Conservation (phyloP, 2,797 vertebrate genomes). For the Protosalanx chinensis region DNA sequence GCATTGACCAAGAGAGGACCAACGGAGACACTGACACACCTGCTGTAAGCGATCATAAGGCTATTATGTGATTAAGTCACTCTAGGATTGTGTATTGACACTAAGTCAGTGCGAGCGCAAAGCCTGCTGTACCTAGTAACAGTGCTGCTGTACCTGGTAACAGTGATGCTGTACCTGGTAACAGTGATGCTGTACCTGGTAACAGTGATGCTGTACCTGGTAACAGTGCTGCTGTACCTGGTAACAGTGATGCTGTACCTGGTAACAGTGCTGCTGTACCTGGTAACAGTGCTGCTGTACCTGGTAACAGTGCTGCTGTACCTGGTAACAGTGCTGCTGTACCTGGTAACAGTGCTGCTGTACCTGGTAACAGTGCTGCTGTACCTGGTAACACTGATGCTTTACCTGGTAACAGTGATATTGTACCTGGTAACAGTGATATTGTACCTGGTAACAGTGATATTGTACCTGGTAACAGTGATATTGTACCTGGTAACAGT, state of each 20-base stretch:
- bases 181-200: too few species aligned
- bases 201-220: background rate
- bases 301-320: background rate
- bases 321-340: too few species aligned
- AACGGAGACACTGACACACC: conserved; percentile 67
- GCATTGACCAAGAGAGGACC: conserved; percentile 73
- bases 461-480: background rate
- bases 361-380: too few species aligned
- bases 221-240: too few species aligned
- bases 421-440: background rate
- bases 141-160: too few species aligned
- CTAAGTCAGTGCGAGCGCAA: too few species aligned
- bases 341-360: background rate
- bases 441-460: too few species aligned
- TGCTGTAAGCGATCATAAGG: conserved; percentile 53
- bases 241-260: too few species aligned
- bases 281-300: too few species aligned
- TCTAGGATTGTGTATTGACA: background rate
- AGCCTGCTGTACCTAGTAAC: too few species aligned
- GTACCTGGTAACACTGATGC: background rate
- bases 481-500: background rate
- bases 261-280: background rate
- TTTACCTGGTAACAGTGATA: too few species aligned
- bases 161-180: too few species aligned
- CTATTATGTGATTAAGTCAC: background rate